phyloP scores from a whole-genome alignment of 2,113 vertebrate genomes.

The Sinocyclocheilus rhinocerous region DNA sequence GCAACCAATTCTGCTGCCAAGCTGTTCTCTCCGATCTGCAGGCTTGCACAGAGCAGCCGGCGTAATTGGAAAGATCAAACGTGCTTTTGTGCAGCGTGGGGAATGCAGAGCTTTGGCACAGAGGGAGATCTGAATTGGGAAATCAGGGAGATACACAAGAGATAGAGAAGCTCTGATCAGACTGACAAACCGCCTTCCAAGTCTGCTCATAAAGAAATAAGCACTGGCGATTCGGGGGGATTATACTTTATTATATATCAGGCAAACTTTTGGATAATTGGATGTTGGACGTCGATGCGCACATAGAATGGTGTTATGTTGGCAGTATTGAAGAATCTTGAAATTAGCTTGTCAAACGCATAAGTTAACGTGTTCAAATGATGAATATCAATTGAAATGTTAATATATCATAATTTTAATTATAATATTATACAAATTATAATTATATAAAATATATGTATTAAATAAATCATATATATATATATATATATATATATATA shows the following conservation, averaged over 20 bases:
- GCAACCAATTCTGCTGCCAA: constrained; percentile 74
- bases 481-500: too few relatives aligned
- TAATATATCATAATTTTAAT: too few relatives aligned
- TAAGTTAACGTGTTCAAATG: too few relatives aligned
- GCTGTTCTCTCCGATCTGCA: constrained; percentile 73
- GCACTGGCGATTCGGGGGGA: neutral
- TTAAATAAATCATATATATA: too few relatives aligned
- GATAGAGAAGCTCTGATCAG: constrained; percentile 68
- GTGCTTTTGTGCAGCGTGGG: constrained; percentile 75
- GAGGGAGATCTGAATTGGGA: constrained; percentile 70
- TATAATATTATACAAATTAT: too few relatives aligned
- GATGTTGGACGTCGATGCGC: neutral
- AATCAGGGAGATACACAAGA: constrained; percentile 68
- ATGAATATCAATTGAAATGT: too few relatives aligned
- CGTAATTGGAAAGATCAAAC: constrained; percentile 81
- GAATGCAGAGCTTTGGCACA: constrained; percentile 70
- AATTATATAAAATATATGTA: too few relatives aligned
- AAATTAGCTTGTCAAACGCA: neutral
- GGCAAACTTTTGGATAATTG: constrained; percentile 30
- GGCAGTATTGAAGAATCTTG: neutral
- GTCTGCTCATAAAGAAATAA: constrained; percentile 54
- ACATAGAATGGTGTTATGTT: neutral
- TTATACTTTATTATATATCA: neutral
- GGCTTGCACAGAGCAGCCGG: constrained; percentile 68
- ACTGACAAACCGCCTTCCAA: constrained; percentile 64